Evolutionary conservation across 2,888 invertebrate species (phyloP), one percentile per base, ranked within the genome.

Genomic region (Arctia plantaginis): DNA sequence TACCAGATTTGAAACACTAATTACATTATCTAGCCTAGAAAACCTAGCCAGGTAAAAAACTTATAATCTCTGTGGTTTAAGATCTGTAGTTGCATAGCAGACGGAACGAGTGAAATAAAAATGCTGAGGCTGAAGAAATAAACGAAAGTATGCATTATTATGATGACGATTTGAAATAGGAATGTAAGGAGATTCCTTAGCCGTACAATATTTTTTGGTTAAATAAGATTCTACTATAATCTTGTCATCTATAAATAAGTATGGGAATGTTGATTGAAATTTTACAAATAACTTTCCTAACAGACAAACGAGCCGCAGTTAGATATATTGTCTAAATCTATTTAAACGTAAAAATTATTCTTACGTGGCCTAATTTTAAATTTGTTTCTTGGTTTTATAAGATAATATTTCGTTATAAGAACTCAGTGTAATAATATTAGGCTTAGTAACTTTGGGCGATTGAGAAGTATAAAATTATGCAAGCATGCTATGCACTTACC

Each of bases 141-240:
- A 94, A 94, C 91, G 91, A 94, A 94, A 94, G 94, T 93, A 94
- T 94, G 93, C 94, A 94, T 94, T 95, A 94, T 94, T 93, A 91
- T 94, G 93, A 94, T 94, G 93, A 94, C 92, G 91, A 92, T 90
- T 91, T 89, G 78, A 87, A 87, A 93, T 86, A 83, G 84, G 83
- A 89, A 90, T 82, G 86, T 77, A 79, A 84, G 71, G 89, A 90
- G 89, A 85, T 81, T 81, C 80, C 73, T 83, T 77, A 71, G 69
- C 51, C 71, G 67, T 77, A 76, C 33, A 73, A 82, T 74, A 73
- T 75, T 74, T 79, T 82, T 59, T 68, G 41, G 71, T 77, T 66
- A 41, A 77, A 75, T 74, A 75, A 75, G 59, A 75, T 72, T 74
- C 76, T 62, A 68, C 76, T 75, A 78, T 78, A 76, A 72, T 85